A percentile compares a stretch with the other conserved stretches of the same genome.
phyloP scores from a whole-genome alignment of 2,113 vertebrate genomes.

The Muntiacus reevesi region DNA sequence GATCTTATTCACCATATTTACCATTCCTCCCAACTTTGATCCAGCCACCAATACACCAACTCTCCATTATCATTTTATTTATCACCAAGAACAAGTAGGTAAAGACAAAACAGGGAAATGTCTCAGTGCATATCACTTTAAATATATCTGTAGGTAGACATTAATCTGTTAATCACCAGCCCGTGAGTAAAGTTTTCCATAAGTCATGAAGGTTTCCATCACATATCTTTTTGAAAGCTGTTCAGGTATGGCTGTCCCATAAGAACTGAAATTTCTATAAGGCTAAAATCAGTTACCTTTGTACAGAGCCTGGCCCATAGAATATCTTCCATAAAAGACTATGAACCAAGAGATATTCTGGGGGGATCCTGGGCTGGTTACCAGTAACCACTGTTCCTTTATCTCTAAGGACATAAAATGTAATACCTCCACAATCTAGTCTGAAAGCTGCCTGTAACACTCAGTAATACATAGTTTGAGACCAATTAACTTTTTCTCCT shows the following conservation, averaged over 20 bases:
- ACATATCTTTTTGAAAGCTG: background rate
- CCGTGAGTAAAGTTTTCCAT: background rate
- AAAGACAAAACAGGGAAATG: background rate
- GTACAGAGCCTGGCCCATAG: background rate
- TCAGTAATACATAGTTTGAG: background rate
- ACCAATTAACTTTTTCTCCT: background rate
- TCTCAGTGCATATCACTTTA: background rate
- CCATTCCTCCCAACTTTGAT: background rate
- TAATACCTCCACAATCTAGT: background rate
- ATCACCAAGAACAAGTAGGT: background rate
- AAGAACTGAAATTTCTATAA: background rate
- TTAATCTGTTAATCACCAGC: background rate
- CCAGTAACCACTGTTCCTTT: background rate
- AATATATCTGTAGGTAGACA: background rate
- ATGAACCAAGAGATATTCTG: background rate
- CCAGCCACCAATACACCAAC: background rate
- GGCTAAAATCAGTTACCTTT: background rate
- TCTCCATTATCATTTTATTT: background rate
- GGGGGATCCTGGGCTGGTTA: background rate
- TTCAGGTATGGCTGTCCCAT: background rate
- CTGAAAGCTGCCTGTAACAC: background rate
- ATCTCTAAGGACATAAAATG: background rate
- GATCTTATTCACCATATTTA: background rate
- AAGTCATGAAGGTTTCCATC: background rate
- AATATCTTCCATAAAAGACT: background rate